phyloP scores from a whole-genome alignment of 2,888 invertebrate genomes.

The Mellilla xanthometata region DNA sequence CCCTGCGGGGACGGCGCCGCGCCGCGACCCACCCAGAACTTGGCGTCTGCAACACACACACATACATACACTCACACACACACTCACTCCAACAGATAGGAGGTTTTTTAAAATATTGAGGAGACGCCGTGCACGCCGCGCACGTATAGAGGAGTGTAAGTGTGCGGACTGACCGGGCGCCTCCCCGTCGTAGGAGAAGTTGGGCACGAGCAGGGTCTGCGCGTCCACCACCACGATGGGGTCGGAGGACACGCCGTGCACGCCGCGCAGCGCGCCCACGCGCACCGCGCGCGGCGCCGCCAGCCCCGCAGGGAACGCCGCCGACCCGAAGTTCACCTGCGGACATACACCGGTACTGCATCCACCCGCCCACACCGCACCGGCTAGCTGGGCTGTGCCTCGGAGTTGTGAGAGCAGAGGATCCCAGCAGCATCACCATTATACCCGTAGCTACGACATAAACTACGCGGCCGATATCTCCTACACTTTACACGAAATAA shows the following conservation, averaged over 20 bases:
- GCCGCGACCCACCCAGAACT: conserved; percentile 96
- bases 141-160: too few species aligned
- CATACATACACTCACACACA: not conserved
- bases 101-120: not conserved
- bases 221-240: conserved; percentile 95
- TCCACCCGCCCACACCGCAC: too few species aligned
- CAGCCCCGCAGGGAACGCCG: conserved; percentile 89
- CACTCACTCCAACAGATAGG: too few species aligned
- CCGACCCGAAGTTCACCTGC: conserved; percentile 95
- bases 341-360: not conserved
- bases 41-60: conserved; percentile 86
- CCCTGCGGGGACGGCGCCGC: conserved; percentile 91
- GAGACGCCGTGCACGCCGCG: too few species aligned
- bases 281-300: conserved; percentile 93
- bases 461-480: too few species aligned
- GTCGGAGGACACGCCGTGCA: conserved; percentile 93
- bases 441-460: too few species aligned
- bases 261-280: conserved; percentile 88
- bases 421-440: too few species aligned
- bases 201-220: conserved; percentile 94
- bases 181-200: conserved; percentile 95
- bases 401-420: too few species aligned
- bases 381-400: too few species aligned
- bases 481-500: too few species aligned
- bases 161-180: conserved; percentile 89